Evolutionary conservation across 2,113 vertebrate genomes (phyloP).

Genomic region (rabbit (Oryctolagus cuniculus)): DNA sequence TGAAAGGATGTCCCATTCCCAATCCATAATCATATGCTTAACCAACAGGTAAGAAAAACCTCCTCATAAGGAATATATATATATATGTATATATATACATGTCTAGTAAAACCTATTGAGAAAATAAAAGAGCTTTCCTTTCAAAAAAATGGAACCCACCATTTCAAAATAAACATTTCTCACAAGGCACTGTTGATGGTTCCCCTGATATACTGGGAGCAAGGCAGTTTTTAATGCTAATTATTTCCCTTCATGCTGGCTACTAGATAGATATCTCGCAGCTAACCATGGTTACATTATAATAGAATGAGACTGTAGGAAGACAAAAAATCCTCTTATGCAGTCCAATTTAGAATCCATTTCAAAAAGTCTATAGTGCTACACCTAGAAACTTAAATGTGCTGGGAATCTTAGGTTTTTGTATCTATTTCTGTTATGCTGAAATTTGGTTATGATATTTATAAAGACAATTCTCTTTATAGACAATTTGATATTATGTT

Average conservation of each 20-base stretch:
- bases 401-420: constrained; percentile 38
- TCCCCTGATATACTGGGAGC: constrained; percentile 25
- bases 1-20: not conserved
- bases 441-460: constrained; percentile 65
- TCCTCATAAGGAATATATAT: not conserved
- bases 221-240: constrained; percentile 70
- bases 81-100: not conserved
- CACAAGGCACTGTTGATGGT: constrained; percentile 19
- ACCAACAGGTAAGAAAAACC: not conserved
- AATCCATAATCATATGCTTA: not conserved
- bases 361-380: constrained; percentile 69
- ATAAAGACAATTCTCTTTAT: constrained; percentile 16
- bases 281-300: constrained; percentile 74
- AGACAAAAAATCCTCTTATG: constrained; percentile 70
- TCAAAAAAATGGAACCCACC: constrained; percentile 49
- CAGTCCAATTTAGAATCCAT: constrained; percentile 73
- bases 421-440: constrained; percentile 39
- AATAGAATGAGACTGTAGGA: constrained; percentile 71
- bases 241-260: constrained; percentile 71
- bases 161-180: constrained; percentile 73
- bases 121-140: not conserved
- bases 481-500: constrained; percentile 49
- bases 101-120: not conserved
- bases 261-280: constrained; percentile 74
- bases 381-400: constrained; percentile 61